Conservation (phyloP, 2,113 vertebrate genomes). For the Cololabis saira region DNA sequence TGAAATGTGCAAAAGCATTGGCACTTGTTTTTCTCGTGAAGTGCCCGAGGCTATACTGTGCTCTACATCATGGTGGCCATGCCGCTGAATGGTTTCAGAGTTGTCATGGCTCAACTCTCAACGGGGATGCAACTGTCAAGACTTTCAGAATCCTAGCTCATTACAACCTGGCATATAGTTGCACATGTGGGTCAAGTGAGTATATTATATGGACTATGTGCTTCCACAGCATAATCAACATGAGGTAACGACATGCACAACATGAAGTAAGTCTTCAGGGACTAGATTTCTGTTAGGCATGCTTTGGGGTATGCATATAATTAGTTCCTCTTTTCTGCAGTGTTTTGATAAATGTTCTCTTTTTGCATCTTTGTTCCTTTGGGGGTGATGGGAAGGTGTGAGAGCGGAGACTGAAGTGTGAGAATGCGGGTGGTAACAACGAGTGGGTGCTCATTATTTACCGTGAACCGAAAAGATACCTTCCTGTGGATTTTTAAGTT, state of each 20-base stretch:
- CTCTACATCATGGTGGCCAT: slow-evolving; percentile 19
- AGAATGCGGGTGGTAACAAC: slow-evolving; percentile 20
- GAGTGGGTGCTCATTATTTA: slow-evolving; percentile 46
- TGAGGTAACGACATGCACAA: too few relatives aligned
- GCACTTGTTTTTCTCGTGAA: slow-evolving; percentile 19
- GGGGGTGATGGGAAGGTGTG: slow-evolving; percentile 19
- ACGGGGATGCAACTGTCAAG: background rate
- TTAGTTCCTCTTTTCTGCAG: slow-evolving; percentile 2
- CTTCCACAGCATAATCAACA: too few relatives aligned
- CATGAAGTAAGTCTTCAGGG: background rate
- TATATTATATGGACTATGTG: too few relatives aligned
- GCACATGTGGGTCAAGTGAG: background rate
- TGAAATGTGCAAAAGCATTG: slow-evolving; percentile 2
- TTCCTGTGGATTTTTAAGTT: slow-evolving; percentile 45
- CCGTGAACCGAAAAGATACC: slow-evolving; percentile 42
- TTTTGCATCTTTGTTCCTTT: slow-evolving; percentile 14
- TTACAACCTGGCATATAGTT: background rate
- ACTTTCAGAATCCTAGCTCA: background rate
- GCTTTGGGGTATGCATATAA: slow-evolving; percentile 13
- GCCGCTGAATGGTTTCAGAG: slow-evolving; percentile 27
- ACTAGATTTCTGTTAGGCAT: background rate
- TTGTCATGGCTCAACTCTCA: slow-evolving; percentile 20
- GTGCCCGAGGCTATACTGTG: slow-evolving; percentile 17
- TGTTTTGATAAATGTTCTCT: slow-evolving; percentile 6
- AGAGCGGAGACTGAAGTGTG: slow-evolving; percentile 16